Conservation (phyloP, 2,888 invertebrate genomes). For the Drosophila sordidapex region DNA sequence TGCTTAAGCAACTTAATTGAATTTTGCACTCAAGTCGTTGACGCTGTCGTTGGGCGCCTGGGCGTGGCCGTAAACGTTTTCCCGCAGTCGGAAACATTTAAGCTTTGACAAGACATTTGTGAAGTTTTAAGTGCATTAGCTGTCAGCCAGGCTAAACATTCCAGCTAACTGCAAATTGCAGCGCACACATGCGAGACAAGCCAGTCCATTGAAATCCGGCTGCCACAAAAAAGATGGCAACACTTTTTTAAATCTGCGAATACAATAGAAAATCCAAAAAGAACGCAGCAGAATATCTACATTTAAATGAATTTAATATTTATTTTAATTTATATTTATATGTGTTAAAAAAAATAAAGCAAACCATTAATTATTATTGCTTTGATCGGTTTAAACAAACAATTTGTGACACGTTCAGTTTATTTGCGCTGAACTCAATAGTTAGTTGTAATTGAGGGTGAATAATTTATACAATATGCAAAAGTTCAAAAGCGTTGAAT, state of each 20-base stretch:
- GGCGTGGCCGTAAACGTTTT: slow-evolving; percentile 33
- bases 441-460: neutral
- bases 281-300: too few species aligned
- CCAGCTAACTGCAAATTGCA: slow-evolving; percentile 3
- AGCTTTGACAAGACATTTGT: slow-evolving; percentile 79
- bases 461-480: neutral
- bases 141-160: slow-evolving; percentile 59
- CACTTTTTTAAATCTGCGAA: neutral
- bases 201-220: slow-evolving; percentile 20
- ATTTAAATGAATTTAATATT: neutral
- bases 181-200: neutral
- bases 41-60: slow-evolving; percentile 55
- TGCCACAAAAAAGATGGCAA: slow-evolving; percentile 50
- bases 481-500: neutral
- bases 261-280: neutral
- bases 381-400: neutral
- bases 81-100: slow-evolving; percentile 66
- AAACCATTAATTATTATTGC: neutral
- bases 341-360: neutral
- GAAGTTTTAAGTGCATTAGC: slow-evolving; percentile 81
- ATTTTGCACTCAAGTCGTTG: slow-evolving; percentile 79
- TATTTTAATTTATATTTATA: neutral
- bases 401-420: slow-evolving; percentile 3
- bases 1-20: slow-evolving; percentile 81
- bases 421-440: neutral